Percentiles rank a stretch among this genome's conserved stretches.
These are phyloP conservation scores for Pseudomyrmex dendroicus DNA, from an alignment of 1,140 invertebrate species.

Conservation along the genomic window DNA sequence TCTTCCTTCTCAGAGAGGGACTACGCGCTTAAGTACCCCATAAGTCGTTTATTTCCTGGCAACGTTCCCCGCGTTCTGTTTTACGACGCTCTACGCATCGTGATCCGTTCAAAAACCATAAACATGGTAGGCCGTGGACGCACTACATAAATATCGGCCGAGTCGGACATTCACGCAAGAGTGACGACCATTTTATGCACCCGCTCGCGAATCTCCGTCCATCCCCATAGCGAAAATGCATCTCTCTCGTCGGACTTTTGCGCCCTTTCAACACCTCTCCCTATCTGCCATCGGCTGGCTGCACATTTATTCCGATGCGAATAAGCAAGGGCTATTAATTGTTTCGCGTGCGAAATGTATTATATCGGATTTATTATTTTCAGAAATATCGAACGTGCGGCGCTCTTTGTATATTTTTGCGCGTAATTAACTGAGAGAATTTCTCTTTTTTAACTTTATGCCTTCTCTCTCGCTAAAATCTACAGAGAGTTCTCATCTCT, in stretches of 20 bases:
- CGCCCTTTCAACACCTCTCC: not conserved
- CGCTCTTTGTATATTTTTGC: no score
- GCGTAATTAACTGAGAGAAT: not conserved
- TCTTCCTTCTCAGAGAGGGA: no score
- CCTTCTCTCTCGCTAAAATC: no score
- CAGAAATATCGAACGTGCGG: not conserved
- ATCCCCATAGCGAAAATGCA: constrained; percentile 24
- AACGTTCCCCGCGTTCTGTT: constrained; percentile 74
- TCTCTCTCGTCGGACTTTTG: constrained; percentile 14
- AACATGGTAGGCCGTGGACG: constrained; percentile 73
- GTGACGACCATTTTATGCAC: constrained; percentile 60
- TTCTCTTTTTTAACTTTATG: not conserved
- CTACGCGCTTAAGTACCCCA: constrained; percentile 70
- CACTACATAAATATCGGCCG: constrained; percentile 75
- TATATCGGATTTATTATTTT: constrained; percentile 19
- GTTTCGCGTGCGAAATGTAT: not conserved
- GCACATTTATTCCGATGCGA: not conserved
- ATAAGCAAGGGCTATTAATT: not conserved
- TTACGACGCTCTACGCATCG: constrained; percentile 79
- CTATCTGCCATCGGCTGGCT: not conserved
- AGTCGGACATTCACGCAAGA: constrained; percentile 65
- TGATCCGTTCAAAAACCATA: constrained; percentile 80
- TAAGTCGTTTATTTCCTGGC: constrained; percentile 78
- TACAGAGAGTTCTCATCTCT: not conserved
- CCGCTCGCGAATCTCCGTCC: constrained; percentile 14